phyloP scores from a whole-genome alignment of 2,797 vertebrate species.

The Agapornis canus region DNA sequence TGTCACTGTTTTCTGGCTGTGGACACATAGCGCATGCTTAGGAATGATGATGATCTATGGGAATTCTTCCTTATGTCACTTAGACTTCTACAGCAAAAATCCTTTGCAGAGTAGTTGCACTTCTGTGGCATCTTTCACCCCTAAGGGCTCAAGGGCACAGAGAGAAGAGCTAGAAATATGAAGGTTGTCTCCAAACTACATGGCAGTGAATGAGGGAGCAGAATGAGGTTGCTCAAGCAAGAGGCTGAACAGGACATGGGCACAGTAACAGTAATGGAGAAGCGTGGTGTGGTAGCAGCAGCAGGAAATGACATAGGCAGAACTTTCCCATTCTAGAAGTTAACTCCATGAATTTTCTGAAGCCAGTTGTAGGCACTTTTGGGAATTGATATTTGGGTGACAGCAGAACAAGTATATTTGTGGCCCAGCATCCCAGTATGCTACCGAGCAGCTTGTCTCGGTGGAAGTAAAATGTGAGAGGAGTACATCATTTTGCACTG shows the following conservation, averaged over 20 bases:
- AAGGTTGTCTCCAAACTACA: background rate
- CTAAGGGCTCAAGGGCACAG: background rate
- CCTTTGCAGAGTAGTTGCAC: background rate
- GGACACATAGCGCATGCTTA: background rate
- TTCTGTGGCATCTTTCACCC: background rate
- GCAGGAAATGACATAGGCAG: background rate
- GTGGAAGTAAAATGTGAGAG: constrained; percentile 24
- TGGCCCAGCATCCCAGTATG: background rate
- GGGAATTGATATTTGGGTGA: constrained; percentile 55
- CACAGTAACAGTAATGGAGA: rapidly evolving
- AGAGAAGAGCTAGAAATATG: background rate
- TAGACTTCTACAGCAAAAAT: background rate
- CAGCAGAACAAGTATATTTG: constrained; percentile 34
- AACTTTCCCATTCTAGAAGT: background rate
- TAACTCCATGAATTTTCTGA: constrained; percentile 8
- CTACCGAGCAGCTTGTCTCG: background rate
- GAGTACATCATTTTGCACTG: constrained; percentile 35
- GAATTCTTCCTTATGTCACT: background rate
- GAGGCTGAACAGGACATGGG: background rate
- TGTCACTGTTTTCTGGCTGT: background rate
- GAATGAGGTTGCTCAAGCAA: background rate
- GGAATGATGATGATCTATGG: background rate
- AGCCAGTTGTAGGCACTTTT: background rate
- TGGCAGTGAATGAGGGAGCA: background rate
- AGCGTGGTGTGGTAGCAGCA: rapidly evolving